phyloP scores from a whole-genome alignment of 2,888 invertebrate genomes.

The Luperina nickerlii region DNA sequence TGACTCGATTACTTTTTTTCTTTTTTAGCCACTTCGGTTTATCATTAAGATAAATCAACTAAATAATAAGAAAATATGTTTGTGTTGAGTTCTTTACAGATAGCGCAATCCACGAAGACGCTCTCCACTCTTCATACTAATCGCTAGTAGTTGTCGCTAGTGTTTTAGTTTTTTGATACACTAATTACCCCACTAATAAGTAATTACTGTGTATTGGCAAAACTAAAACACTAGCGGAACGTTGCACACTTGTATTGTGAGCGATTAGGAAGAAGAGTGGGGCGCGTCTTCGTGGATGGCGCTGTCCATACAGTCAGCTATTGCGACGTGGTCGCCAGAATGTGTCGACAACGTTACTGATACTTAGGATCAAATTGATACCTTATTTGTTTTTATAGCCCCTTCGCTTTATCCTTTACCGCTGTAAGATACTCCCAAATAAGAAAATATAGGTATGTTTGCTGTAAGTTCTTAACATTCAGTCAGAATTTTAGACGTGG shows the following conservation, averaged over 20 bases:
- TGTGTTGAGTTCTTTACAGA: neutral
- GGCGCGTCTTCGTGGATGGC: too few species aligned
- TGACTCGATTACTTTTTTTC: slow-evolving; percentile 27
- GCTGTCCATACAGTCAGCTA: neutral
- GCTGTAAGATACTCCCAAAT: neutral
- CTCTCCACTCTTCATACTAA: too few species aligned
- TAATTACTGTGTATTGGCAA: too few species aligned
- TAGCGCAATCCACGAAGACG: too few species aligned
- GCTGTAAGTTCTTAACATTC: neutral
- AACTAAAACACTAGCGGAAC: too few species aligned
- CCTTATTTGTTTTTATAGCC: neutral
- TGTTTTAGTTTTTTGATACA: too few species aligned
- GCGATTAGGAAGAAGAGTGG: too few species aligned
- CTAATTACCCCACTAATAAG: too few species aligned
- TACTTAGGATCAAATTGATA: slow-evolving; percentile 6
- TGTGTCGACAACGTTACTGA: neutral
- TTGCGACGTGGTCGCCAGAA: neutral
- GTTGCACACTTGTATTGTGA: too few species aligned
- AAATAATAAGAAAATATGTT: neutral
- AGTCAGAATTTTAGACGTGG: neutral
- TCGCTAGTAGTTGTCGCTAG: too few species aligned
- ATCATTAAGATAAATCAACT: neutral
- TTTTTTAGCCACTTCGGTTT: neutral
- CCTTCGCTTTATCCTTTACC: neutral
- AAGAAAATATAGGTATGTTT: neutral